A percentile compares a stretch with the other conserved stretches of the same genome.
These are phyloP conservation scores for Neoniphon sammara DNA, from an alignment of 2,797 vertebrate genomes.

Conservation along the genomic window DNA sequence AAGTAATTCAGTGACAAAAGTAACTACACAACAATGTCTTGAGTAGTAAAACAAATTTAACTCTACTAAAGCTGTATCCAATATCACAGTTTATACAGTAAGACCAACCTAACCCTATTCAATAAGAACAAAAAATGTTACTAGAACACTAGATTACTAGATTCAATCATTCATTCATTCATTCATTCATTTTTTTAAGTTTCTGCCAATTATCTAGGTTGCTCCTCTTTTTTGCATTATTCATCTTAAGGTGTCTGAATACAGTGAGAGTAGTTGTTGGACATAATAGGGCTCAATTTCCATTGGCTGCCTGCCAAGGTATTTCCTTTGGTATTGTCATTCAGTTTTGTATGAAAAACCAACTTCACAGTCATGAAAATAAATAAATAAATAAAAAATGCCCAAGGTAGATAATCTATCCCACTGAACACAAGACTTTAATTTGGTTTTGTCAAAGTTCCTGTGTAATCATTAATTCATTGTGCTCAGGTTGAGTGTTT, in stretches of 20 bases:
- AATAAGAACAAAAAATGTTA: too few species aligned
- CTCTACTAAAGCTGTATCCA: too few species aligned
- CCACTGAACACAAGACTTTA: constrained; percentile 53
- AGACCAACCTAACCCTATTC: too few species aligned
- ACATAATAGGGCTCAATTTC: constrained; percentile 24
- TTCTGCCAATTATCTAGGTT: too few species aligned
- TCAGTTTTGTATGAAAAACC: constrained; percentile 59
- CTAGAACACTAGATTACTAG: too few species aligned
- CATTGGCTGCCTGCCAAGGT: too few species aligned
- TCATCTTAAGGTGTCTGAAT: constrained; percentile 31
- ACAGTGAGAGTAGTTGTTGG: constrained; percentile 31
- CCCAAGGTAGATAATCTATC: constrained; percentile 55
- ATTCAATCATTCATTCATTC: too few species aligned
- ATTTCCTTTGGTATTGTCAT: constrained; percentile 21
- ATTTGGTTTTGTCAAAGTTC: constrained; percentile 59
- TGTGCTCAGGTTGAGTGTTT: constrained; percentile 18
- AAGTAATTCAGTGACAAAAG: too few species aligned
- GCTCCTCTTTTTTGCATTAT: constrained; percentile 20
- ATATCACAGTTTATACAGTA: too few species aligned
- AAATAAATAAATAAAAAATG: constrained; percentile 39
- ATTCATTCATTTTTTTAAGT: too few species aligned
- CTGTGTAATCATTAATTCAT: constrained; percentile 46
- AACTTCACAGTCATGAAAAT: constrained; percentile 54
- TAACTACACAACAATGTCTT: too few species aligned
- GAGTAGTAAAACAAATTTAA: too few species aligned